Evolutionary conservation across 2,113 vertebrate species (phyloP), one percentile per base, ranked within the genome.

Genomic region (Tragelaphus scriptus): DNA sequence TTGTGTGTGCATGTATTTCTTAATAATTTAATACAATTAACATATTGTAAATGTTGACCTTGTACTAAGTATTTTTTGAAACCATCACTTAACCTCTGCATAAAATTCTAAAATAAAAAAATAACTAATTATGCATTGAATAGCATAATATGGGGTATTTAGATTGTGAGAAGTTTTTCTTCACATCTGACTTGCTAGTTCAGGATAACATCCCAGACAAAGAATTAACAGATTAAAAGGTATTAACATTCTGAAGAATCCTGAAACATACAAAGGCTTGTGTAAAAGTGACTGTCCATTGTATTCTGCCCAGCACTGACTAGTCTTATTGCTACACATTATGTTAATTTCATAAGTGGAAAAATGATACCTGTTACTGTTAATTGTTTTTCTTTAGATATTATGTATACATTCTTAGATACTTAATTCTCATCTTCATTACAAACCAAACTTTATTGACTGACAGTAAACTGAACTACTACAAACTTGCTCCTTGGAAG

Each of bases 371-470:
- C 12, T 90, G 14, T 63, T 86, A 36, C 9, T 90, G 80, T 59
- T 77, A 79, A 92, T 36, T 86, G 13, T 32, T 71, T 86, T 94
- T 94, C 36, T 88, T 89, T 40, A 68, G n/a, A 44, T 53, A 63
- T 40, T 88, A 71, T 65, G 19, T 21, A 79, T 21, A 81, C 9
- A 93, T 93, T 93, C 32, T 91, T 85, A 75, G 30, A 86, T 79
- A 30, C n/a, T 92, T 91, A 55, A 95, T 86, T 94, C 21, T 14
- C 47, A 93, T 90, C 28, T 63, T 94, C 85, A 95, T 51, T 96
- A 26, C 63, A 96, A 94, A 94, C 11, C 49, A 91, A 44, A 90
- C 7, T 91, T 92, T 75, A 96, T 1, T 91, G 65, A 87, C 77
- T 84, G 32, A 14, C n/a, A 91, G n/a, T 88, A 86, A 82, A 56